phyloP scores from a whole-genome alignment of 2,888 invertebrate species.

The Sinopyrophorus schimmeli region DNA sequence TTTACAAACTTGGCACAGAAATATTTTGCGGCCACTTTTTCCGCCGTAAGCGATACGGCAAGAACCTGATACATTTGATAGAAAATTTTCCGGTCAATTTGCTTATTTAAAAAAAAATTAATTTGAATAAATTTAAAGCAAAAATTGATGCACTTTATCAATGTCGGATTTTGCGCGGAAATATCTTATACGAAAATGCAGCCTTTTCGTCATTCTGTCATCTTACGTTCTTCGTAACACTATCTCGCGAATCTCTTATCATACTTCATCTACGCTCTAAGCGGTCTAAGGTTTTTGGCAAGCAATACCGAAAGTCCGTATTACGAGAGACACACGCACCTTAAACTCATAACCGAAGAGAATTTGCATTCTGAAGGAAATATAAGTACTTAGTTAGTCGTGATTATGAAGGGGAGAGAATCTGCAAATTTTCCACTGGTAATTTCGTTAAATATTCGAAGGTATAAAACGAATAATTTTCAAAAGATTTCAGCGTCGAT shows the following conservation, averaged over 20 bases:
- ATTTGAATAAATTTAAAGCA: too few relatives aligned
- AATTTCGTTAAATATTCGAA: too few relatives aligned
- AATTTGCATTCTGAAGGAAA: slow-evolving; percentile 19
- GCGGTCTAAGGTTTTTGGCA: slow-evolving; percentile 18
- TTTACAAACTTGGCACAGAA: too few relatives aligned
- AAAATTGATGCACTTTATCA: slow-evolving; percentile 10
- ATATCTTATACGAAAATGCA: slow-evolving; percentile 17
- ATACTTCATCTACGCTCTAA: slow-evolving; percentile 21
- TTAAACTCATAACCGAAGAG: slow-evolving; percentile 13
- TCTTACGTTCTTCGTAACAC: slow-evolving; percentile 15
- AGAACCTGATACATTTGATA: too few relatives aligned
- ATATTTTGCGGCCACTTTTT: too few relatives aligned
- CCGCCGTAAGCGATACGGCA: too few relatives aligned
- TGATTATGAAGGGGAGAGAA: neutral
- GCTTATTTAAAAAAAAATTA: too few relatives aligned
- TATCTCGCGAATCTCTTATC: slow-evolving; percentile 21
- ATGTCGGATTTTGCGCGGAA: slow-evolving; percentile 6
- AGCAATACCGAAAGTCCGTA: slow-evolving; percentile 9
- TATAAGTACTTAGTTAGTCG: slow-evolving; percentile 13
- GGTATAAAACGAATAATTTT: too few relatives aligned
- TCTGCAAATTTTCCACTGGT: slow-evolving; percentile 6
- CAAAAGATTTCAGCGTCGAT: slow-evolving; percentile 13
- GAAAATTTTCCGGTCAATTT: too few relatives aligned
- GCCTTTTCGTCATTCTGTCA: slow-evolving; percentile 20
- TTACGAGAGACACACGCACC: slow-evolving; percentile 24